Evolutionary conservation across 2,888 invertebrate species (phyloP).

Genomic region (Oeneis ivallda): DNA sequence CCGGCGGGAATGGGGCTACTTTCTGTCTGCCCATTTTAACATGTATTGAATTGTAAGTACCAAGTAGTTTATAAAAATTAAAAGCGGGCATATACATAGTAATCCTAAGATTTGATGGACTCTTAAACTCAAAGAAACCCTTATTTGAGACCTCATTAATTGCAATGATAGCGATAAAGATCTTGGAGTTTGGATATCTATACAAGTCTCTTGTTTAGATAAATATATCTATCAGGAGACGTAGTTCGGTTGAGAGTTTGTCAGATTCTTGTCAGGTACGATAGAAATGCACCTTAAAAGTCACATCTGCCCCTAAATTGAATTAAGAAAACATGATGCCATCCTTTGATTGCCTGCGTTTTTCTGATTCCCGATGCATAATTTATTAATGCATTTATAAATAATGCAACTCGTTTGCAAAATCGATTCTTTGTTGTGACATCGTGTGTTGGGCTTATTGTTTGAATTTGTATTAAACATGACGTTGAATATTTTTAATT

Average conservation of each 20-base stretch:
- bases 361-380: conserved; percentile 32
- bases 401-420: conserved; percentile 30
- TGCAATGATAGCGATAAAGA: too few species aligned
- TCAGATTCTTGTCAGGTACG: not conserved
- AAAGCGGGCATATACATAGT: too few species aligned
- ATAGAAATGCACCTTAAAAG: conserved; percentile 19
- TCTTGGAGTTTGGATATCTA: not conserved
- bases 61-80: too few species aligned
- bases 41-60: too few species aligned
- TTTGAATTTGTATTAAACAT: conserved; percentile 13
- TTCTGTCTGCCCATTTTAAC: too few species aligned
- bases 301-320: conserved; percentile 34
- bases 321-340: conserved; percentile 33
- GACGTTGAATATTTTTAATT: not conserved
- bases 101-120: too few species aligned
- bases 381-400: conserved; percentile 34
- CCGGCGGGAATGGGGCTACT: too few species aligned
- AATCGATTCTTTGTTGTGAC: conserved; percentile 28
- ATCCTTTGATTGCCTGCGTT: conserved; percentile 32
- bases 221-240: not conserved
- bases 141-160: too few species aligned
- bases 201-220: too few species aligned
- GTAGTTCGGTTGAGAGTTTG: not conserved
- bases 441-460: conserved; percentile 15
- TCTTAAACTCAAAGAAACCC: too few species aligned